Conservation (phyloP, 2,113 vertebrate species). For the Corvus hawaiiensis region DNA sequence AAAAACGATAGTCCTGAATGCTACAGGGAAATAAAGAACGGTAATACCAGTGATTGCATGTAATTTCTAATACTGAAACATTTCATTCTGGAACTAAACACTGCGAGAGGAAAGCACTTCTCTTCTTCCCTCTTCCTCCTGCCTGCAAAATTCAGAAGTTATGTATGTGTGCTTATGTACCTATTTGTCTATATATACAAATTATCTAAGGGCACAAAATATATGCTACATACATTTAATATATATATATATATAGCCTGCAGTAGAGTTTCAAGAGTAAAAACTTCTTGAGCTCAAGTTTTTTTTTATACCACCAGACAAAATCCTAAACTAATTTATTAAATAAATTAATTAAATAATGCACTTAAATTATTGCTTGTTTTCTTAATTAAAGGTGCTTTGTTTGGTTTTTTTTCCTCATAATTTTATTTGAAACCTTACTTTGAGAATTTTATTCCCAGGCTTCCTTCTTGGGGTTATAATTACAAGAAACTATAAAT, state of each 20-base stretch:
- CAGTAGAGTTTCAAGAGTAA: not conserved
- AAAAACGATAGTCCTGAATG: not conserved
- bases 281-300: not conserved
- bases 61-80: not conserved
- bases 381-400: not conserved
- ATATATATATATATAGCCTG: not conserved
- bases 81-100: not conserved
- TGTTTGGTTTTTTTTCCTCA: not conserved
- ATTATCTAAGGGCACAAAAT: not conserved
- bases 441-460: not conserved
- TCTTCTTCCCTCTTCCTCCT: not conserved
- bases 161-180: not conserved
- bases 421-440: not conserved
- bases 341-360: not conserved
- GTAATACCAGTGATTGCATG: not conserved
- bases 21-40: not conserved
- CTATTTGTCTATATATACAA: not conserved
- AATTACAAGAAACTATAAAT: not conserved
- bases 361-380: not conserved
- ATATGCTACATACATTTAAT: not conserved
- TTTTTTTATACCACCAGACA: not conserved
- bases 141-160: not conserved
- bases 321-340: not conserved
- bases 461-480: not conserved
- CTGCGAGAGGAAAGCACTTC: not conserved